Base-by-base conservation (phyloP, 2,888 invertebrate genomes). In the Cataglyphis livida region DNA sequence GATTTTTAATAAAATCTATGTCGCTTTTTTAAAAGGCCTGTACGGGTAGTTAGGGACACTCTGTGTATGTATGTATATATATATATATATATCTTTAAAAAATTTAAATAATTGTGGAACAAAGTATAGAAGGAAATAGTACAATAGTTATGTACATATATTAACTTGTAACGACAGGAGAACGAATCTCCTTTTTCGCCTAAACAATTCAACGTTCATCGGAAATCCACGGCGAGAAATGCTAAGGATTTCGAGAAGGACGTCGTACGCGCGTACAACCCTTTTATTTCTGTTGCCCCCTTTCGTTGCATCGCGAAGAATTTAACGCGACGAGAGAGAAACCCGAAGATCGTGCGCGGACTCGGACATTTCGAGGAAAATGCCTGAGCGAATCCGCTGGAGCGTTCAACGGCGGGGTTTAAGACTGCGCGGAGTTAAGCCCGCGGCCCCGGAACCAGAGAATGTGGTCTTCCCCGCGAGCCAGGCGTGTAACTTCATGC, bases 401-500 rank as follows among this genome's bases (percentile, higher is more conserved):
- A n/a, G 21, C 51, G 57, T 70, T 79, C 32, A 65, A 25, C 61
- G 44, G 25, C 57, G 51, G 38, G 71, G 75, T 88, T 88, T 86
- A 76, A 86, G 84, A 88, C 81, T 81, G 57, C 66, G 57, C 66
- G 65, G 75, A 83, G 84, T 57, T 83, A 75, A 82, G 88, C 88
- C 62, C 84, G 79, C 68, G 28, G 57, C 41, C 75, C 66, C 54
- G 66, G 84, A 84, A 87, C 85, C 79, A 78, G 76, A 85, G 89
- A 90, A 86, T 86, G 88, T 83, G 84, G 76, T 84, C 84, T 87
- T 88, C 79, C 44, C 83, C 84, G 64, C 84, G 64, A 84, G 70
- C 71, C 81, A 70, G 59, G 87, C 78, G 88, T 84, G 87, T 81
- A 88, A 87, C 90, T 87, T 90, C 89, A 83, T 89, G 88, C 87